Percentiles rank a stretch among this genome's conserved stretches.
These are phyloP conservation scores for Dendrophyllia cribrosa DNA, from an alignment of 64 coral and sea anemone genomes.

Conservation along the genomic window DNA sequence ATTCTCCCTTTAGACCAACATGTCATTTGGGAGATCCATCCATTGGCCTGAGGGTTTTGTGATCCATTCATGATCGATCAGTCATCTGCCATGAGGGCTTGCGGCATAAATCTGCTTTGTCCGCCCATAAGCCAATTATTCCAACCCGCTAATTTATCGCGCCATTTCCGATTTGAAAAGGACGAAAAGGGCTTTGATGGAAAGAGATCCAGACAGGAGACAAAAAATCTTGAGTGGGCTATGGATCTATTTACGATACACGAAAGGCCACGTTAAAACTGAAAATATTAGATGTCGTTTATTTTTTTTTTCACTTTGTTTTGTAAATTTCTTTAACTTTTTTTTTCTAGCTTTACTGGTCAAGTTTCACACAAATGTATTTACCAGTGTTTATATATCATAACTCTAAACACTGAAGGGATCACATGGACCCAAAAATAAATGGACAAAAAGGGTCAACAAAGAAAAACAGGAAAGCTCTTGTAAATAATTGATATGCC, in stretches of 20 bases:
- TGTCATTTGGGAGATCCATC: no score
- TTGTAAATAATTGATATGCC: background rate
- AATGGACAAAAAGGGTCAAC: background rate
- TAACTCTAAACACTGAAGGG: background rate
- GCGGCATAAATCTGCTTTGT: background rate
- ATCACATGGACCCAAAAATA: background rate
- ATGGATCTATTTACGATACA: no score
- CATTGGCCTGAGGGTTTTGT: no score
- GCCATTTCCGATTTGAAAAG: background rate
- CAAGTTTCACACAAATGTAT: background rate
- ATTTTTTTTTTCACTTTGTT: no score
- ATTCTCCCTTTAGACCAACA: no score
- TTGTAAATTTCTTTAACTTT: no score
- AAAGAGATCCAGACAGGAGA: background rate
- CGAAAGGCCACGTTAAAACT: no score
- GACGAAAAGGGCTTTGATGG: background rate
- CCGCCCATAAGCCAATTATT: constrained; percentile 16
- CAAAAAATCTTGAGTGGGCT: background rate
- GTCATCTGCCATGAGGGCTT: background rate
- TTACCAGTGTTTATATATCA: background rate
- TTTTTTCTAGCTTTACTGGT: no score
- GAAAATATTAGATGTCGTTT: no score
- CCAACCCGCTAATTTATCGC: background rate
- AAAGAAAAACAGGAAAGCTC: background rate
- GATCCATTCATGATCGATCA: no score